Conservation (phyloP, 2,113 vertebrate species). For the Hemichromis elongatus region DNA sequence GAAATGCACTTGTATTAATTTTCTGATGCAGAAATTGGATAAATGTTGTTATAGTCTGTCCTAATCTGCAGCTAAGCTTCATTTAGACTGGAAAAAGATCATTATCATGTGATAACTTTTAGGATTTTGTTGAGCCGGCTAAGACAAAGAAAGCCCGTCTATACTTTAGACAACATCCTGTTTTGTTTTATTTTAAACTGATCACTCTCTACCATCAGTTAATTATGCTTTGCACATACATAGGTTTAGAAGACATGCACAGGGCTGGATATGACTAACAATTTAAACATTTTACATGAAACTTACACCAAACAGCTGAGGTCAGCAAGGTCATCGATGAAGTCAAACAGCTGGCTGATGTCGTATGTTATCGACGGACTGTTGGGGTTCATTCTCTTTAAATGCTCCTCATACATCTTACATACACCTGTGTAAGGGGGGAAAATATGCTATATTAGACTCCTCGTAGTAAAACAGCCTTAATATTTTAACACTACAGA, state of each 20-base stretch:
- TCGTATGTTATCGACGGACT: conserved; percentile 98
- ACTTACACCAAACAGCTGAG: conserved; percentile 99
- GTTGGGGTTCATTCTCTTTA: conserved; percentile 99
- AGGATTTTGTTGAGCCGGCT: too few species aligned
- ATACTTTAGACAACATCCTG: too few species aligned
- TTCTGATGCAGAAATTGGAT: not conserved
- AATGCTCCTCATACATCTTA: conserved; percentile 99
- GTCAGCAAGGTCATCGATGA: conserved; percentile 97
- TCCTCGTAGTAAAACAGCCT: not conserved
- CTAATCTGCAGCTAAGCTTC: not conserved
- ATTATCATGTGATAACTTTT: too few species aligned
- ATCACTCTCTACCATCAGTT: not conserved
- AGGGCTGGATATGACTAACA: not conserved
- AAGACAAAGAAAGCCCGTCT: too few species aligned
- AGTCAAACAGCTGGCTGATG: conserved; percentile 98
- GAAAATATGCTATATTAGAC: fast-evolving
- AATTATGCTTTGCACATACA: not conserved
- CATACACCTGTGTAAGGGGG: conserved; percentile 81
- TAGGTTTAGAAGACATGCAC: not conserved
- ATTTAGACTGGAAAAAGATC: not conserved
- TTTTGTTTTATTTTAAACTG: not conserved
- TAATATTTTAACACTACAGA: not conserved
- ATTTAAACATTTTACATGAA: not conserved
- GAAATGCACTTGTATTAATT: not conserved
- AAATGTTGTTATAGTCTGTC: not conserved